Conservation (phyloP, 2,888 invertebrate species). For the Andrena hattorfiana region DNA sequence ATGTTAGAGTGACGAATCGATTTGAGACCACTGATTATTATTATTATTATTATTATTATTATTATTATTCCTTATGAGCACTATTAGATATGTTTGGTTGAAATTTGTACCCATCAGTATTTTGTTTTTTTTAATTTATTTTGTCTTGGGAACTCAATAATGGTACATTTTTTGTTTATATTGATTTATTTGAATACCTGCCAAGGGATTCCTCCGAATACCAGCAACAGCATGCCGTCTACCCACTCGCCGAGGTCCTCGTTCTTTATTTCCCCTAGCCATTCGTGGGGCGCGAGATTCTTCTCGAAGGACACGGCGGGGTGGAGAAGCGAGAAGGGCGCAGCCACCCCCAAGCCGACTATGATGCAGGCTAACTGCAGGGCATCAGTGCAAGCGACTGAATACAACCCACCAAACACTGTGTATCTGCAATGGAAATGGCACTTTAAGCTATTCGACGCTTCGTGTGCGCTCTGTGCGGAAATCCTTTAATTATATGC, state of each 20-base stretch:
- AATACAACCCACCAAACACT: constrained; percentile 89
- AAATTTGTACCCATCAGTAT: too few relatives aligned
- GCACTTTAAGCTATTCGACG: background rate
- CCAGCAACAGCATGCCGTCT: constrained; percentile 87
- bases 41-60: too few relatives aligned
- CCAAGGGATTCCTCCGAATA: constrained; percentile 90
- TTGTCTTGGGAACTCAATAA: background rate
- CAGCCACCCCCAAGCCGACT: constrained; percentile 88
- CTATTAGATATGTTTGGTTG: too few relatives aligned
- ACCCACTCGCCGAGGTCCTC: constrained; percentile 86
- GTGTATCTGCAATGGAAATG: constrained; percentile 86
- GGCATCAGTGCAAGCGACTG: constrained; percentile 91
- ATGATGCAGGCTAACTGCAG: constrained; percentile 89
- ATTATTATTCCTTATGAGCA: too few relatives aligned
- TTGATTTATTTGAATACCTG: constrained; percentile 85
- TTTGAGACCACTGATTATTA: too few relatives aligned
- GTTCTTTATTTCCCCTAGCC: constrained; percentile 86
- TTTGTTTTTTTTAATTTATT: background rate
- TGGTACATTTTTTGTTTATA: background rate
- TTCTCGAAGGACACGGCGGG: constrained; percentile 85
- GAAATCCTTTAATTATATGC: too few relatives aligned
- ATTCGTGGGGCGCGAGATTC: constrained; percentile 84
- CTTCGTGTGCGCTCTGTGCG: too few relatives aligned
- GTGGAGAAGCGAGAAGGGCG: constrained; percentile 88
- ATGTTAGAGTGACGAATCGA: too few relatives aligned